Conservation (phyloP, 2,113 vertebrate genomes). For the Buteo buteo region DNA sequence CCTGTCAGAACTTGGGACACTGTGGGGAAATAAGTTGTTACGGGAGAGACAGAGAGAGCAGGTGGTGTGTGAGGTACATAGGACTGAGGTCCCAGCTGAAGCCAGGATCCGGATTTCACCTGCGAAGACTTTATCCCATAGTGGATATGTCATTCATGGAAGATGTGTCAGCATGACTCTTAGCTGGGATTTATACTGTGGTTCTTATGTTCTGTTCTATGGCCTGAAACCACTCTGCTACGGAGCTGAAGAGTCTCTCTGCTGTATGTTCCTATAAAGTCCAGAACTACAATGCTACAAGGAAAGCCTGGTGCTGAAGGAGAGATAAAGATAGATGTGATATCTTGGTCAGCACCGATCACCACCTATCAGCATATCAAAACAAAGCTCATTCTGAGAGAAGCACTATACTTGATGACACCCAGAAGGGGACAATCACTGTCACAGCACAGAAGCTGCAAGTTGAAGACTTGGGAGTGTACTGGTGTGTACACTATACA, state of each 20-base stretch:
- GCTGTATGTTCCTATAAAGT: neutral
- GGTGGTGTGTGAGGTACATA: neutral
- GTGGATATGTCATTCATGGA: neutral
- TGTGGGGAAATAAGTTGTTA: neutral
- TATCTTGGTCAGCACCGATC: neutral
- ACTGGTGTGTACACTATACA: neutral
- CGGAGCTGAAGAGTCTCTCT: neutral
- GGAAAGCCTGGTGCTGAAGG: neutral
- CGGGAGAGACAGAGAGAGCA: neutral
- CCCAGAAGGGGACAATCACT: neutral
- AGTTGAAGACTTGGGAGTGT: neutral
- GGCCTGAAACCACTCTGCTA: neutral
- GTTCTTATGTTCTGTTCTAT: neutral
- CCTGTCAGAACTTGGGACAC: neutral
- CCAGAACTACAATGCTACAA: accelerated
- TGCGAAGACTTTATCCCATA: neutral
- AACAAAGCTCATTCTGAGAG: neutral
- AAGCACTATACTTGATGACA: neutral
- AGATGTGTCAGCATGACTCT: neutral
- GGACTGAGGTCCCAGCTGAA: neutral
- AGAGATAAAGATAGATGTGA: neutral
- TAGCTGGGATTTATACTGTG: neutral
- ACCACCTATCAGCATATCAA: neutral
- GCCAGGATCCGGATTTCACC: neutral
- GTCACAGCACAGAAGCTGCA: neutral